Base-by-base conservation (phyloP, 2,888 invertebrate genomes). In the Caenorhabditis zanzibari region DNA sequence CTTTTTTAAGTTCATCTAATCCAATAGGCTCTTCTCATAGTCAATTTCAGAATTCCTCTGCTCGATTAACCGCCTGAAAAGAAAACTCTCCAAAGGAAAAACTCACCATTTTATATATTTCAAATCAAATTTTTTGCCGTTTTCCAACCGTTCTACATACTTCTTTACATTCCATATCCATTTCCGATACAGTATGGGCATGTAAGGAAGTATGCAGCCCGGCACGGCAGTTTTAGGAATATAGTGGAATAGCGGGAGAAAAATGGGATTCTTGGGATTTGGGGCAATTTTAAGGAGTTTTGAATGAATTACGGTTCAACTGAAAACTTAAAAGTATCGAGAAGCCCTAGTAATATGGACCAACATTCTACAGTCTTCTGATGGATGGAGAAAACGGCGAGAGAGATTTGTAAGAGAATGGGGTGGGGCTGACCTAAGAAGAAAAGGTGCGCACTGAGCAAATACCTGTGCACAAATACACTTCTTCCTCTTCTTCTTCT, bases 131-230 rank as follows among this genome's bases (percentile, higher is more conserved):
- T n/a, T 41, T n/a, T 35, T 14, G 16, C 35, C 38, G 63, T 63
- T 38, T 16, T 22, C 24, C 38, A 9, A 44, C 82, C 85, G 82
- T 61, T 81, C 88, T 89, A 86, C 89, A 89, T 89, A 89, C 89
- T 89, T 89, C 89, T 89, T 89, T 89, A 89, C 89, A 89, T 89
- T 89, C 89, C 89, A 89, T 89, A 88, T 32, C 77, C 68, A 49
- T 54, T 58, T 63, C 26, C 19, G 32, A 44, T 58, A 44, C 75
- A 71, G 85, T 87, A 89, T 88, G 88, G 88, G 86, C 63, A 69
- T 89, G 89, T 66, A 87, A 87, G 86, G 89, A 89, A 89, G 89
- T 81, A 89, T 86, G 89, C 49, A 69, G 84, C 79, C 77, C 80
- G 74, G 72, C 26, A 73, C 59, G 68, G 71, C 71, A 24, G 12